Conservation (phyloP, 2,113 vertebrate species). For the Burhinus bistriatus region DNA sequence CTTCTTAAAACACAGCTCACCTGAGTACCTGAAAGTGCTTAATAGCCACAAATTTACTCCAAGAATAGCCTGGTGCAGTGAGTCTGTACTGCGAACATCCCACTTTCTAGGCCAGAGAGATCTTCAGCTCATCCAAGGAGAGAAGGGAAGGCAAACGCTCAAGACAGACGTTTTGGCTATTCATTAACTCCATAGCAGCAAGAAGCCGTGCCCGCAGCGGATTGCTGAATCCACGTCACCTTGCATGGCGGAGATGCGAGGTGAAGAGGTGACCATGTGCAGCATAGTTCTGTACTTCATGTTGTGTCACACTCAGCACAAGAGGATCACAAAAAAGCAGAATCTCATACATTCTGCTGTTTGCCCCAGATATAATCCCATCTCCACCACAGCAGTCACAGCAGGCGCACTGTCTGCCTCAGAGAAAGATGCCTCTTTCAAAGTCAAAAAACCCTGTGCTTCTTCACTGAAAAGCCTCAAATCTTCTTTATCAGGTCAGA, state of each 20-base stretch:
- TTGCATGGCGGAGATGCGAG: rapidly evolving
- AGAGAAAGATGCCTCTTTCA: background rate
- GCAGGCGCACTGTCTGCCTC: background rate
- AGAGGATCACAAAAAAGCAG: background rate
- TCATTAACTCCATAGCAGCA: background rate
- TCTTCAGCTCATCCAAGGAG: background rate
- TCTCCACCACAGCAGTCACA: background rate
- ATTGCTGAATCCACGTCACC: background rate
- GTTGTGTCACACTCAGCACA: background rate
- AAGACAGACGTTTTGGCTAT: background rate
- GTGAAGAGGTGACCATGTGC: background rate
- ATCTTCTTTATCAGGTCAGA: background rate
- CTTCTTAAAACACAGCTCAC: background rate
- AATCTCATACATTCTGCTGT: background rate
- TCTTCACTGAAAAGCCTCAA: background rate
- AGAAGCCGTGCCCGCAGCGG: rapidly evolving
- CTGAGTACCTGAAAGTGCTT: background rate
- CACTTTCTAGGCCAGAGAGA: background rate
- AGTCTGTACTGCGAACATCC: background rate
- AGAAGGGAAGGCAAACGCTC: background rate
- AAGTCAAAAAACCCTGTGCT: background rate
- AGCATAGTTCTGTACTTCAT: background rate
- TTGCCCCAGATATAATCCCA: background rate
- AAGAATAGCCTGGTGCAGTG: background rate
- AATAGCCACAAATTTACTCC: background rate